A percentile compares a stretch with the other conserved stretches of the same genome.
Evolutionary conservation across 2,113 vertebrate species (phyloP).

Genomic region (Columba livia): DNA sequence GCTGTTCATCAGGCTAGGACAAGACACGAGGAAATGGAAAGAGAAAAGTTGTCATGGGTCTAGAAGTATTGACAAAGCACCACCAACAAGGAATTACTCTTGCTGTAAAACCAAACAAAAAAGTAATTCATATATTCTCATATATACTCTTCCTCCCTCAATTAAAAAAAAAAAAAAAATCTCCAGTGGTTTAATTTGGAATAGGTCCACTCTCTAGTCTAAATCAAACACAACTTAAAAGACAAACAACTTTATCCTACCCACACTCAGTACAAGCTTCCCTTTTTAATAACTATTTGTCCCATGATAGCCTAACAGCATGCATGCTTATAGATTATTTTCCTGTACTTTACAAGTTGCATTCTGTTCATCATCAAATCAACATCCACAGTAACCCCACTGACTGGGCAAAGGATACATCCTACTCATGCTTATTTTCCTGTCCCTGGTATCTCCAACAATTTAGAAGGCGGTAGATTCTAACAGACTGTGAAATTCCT

Average conservation of each 20-base stretch:
- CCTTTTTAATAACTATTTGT: not conserved
- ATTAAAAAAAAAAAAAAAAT: not conserved
- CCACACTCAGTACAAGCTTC: not conserved
- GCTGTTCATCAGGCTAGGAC: not conserved
- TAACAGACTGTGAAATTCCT: not conserved
- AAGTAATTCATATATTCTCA: not conserved
- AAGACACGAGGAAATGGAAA: not conserved
- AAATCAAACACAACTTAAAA: not conserved
- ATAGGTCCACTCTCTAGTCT: not conserved
- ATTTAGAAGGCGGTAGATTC: not conserved
- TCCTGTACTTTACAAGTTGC: not conserved
- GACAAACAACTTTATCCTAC: not conserved
- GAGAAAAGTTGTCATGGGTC: not conserved
- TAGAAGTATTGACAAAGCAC: not conserved
- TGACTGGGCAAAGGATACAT: not conserved
- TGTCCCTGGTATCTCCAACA: fast-evolving
- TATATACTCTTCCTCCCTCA: not conserved
- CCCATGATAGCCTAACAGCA: not conserved
- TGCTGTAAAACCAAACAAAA: not conserved
- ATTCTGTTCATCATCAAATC: not conserved
- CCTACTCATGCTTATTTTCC: fast-evolving
- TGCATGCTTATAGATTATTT: not conserved
- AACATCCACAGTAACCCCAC: not conserved
- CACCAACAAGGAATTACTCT: not conserved
- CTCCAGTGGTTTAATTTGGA: not conserved